Evolutionary conservation across 2,797 vertebrate genomes (phyloP).

Genomic region (Molossus alvarezi): DNA sequence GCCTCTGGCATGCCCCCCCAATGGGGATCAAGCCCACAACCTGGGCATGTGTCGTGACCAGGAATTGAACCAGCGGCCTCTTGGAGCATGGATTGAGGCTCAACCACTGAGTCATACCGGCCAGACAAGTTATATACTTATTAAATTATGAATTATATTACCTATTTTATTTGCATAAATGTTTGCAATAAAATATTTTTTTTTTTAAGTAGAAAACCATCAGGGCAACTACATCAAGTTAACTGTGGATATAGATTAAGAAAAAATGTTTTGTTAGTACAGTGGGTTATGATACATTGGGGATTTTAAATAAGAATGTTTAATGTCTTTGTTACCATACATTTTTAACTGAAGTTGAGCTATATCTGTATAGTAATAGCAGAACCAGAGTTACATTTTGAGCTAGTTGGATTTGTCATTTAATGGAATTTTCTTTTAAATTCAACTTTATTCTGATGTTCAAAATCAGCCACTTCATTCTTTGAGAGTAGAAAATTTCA

Average conservation of each 20-base stretch:
- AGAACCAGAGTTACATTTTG: background rate
- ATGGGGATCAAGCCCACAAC: no score
- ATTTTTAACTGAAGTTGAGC: background rate
- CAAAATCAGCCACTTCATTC: constrained; percentile 70
- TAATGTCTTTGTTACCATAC: background rate
- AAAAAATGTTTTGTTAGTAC: background rate
- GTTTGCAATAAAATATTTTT: constrained; percentile 4
- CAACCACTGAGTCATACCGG: no score
- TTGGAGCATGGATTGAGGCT: no score
- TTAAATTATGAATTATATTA: constrained; percentile 26
- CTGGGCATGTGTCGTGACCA: no score
- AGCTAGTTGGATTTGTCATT: constrained; percentile 5
- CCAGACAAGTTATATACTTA: background rate
- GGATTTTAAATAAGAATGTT: background rate
- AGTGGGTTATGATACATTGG: background rate
- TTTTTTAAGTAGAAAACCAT: background rate
- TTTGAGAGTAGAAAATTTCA: constrained; percentile 55
- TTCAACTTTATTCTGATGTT: constrained; percentile 64
- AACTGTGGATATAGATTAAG: background rate
- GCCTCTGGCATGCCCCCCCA: no score
- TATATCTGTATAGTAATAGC: background rate
- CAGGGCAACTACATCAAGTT: background rate
- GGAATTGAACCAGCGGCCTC: no score
- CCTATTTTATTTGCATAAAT: constrained; percentile 11
- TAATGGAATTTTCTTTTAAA: constrained; percentile 38